Evolutionary conservation across 2,113 vertebrate genomes (phyloP).

Genomic region (Anoura caudifer): DNA sequence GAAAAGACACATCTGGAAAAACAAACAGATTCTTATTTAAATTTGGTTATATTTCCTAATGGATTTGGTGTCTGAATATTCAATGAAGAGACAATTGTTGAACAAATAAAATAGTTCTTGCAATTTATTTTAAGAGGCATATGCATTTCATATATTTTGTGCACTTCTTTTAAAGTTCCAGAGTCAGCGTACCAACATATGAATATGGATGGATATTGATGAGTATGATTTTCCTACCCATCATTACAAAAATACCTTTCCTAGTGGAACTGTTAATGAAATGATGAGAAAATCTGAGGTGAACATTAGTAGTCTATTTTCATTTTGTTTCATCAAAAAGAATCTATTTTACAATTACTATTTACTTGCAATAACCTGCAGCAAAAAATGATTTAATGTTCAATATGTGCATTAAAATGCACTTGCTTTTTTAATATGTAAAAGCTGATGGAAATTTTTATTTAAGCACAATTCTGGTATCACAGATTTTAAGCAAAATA

Average conservation of each 20-base stretch:
- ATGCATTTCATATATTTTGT: constrained; percentile 28
- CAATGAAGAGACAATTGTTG: constrained; percentile 59
- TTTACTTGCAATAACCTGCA: constrained; percentile 81
- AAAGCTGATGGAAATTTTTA: constrained; percentile 81
- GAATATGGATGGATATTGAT: constrained; percentile 52
- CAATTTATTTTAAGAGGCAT: neutral
- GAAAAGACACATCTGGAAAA: constrained; percentile 46
- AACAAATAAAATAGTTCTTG: constrained; percentile 46
- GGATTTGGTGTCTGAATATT: constrained; percentile 47
- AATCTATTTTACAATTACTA: constrained; percentile 83
- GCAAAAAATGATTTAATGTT: constrained; percentile 81
- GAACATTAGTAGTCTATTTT: constrained; percentile 78
- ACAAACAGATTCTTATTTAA: constrained; percentile 48
- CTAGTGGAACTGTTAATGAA: constrained; percentile 76
- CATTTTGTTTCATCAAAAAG: constrained; percentile 80
- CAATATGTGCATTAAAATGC: constrained; percentile 79
- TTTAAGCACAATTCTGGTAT: constrained; percentile 79
- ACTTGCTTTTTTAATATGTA: constrained; percentile 79
- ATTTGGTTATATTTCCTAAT: constrained; percentile 55
- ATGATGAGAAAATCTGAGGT: constrained; percentile 78
- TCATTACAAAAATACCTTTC: constrained; percentile 63
- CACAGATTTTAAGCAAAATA: constrained; percentile 78
- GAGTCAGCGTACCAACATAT: constrained; percentile 14
- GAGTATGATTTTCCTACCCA: constrained; percentile 59
- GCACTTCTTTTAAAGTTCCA: constrained; percentile 14